Evolutionary conservation across 2,113 vertebrate genomes (phyloP), one percentile per base, ranked within the genome.

Genomic region (Rhabdomys dilectus): DNA sequence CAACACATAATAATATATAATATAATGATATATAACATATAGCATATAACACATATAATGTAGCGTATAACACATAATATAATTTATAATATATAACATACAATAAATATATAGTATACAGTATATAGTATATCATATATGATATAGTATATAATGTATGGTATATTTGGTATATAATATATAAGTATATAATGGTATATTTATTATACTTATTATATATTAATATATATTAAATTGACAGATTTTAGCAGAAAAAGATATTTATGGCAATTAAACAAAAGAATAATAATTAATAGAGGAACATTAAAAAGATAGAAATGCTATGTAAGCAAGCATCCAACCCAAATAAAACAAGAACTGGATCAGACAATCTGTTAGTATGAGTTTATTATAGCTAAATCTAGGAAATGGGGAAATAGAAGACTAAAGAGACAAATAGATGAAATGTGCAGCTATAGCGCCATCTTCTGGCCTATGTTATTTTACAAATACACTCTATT

Each of bases 401-500:
- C 11, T 66, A 70, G 45, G 45, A 94, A 95, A 87, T 36, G 26
- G 31, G 22, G 24, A 91, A 89, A 8, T 2, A n/a, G 3, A 78
- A 76, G 39, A 34, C 2, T 19, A 39, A 9, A 26, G 5, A 34
- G 29, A 66, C 78, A 77, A 22, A 19, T 29, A 48, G 7, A 70
- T 1, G 17, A 96, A 94, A 90, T 34, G 2, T 90, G 72, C 68
- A 78, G 76, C 42, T 87, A 2, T 89, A 78, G 93, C 91, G 96
- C 97, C 97, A 97, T 87, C 98, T 98, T 17, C 96, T 98, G 98
- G 96, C 73, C 12, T 1, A 82, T 29, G 4, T n/a, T 89, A 94
- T 87, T 86, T 96, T 45, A 84, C 58, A 8, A 93, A 34, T 24
- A 36, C 5, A 76, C 3, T 80, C 19, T 56, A 19, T 60, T 95